Evolutionary conservation across 2,797 vertebrate species (phyloP).

Genomic region (Tapera naevia): DNA sequence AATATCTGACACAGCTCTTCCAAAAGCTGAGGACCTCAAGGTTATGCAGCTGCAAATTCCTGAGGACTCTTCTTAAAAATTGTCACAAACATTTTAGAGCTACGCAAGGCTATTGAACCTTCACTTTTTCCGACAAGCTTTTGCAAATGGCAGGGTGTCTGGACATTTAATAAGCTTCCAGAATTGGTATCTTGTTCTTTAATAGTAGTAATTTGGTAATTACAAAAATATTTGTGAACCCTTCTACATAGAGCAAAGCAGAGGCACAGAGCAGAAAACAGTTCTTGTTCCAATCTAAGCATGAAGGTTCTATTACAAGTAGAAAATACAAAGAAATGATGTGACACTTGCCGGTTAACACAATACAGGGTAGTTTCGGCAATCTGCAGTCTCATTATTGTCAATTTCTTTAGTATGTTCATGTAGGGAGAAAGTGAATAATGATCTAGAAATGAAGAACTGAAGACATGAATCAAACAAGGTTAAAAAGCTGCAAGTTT

Average conservation of each 20-base stretch:
- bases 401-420: background rate
- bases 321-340: background rate
- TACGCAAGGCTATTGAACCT: background rate
- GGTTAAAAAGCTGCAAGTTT: background rate
- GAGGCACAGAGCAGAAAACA: background rate
- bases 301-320: background rate
- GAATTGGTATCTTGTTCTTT: background rate
- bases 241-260: background rate
- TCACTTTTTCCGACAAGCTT: background rate
- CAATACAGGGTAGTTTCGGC: background rate
- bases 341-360: background rate
- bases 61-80: background rate
- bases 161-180: background rate
- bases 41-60: background rate
- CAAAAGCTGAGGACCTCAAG: background rate
- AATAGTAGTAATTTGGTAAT: background rate
- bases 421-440: background rate
- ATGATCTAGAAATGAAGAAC: background rate
- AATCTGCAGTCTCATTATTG: background rate
- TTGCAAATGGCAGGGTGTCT: background rate
- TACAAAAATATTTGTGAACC: background rate
- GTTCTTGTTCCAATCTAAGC: background rate
- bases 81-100: background rate
- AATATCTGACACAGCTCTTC: background rate
- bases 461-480: background rate